A percentile compares a stretch with the other conserved stretches of the same genome.
Conservation (phyloP, 2,888 invertebrate genomes). For the Dendrolimus pini region DNA sequence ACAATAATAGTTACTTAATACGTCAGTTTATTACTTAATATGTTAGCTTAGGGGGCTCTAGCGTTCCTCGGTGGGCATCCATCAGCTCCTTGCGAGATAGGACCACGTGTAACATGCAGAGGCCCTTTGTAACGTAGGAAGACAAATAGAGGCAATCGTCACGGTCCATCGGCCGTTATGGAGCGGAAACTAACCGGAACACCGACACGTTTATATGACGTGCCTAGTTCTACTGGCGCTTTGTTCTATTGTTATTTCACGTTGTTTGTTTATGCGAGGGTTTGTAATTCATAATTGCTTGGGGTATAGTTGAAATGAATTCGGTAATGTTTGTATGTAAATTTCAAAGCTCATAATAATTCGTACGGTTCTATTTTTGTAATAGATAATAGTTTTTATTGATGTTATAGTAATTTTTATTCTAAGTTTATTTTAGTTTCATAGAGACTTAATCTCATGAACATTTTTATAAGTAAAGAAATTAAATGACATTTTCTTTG, state of each 20-base stretch:
- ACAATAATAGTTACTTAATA: no score
- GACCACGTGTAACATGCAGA: not conserved
- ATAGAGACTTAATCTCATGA: no score
- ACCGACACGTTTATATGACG: conserved; percentile 20
- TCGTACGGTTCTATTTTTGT: no score
- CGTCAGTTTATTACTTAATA: no score
- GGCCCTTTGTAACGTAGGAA: conserved; percentile 33
- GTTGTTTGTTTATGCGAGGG: conserved; percentile 11
- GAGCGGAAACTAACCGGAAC: conserved; percentile 48
- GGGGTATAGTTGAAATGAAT: not conserved
- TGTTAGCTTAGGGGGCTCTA: no score
- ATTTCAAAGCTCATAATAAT: no score
- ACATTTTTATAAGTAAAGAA: no score
- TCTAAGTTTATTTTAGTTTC: no score
- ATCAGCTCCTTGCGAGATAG: not conserved
- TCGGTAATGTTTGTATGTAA: no score
- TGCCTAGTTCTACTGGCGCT: conserved; percentile 10
- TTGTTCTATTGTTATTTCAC: conserved; percentile 10
- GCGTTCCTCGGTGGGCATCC: not conserved
- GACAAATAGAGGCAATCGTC: conserved; percentile 56
- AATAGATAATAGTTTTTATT: no score
- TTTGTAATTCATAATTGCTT: not conserved
- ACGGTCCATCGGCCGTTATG: conserved; percentile 47
- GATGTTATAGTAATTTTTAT: no score
- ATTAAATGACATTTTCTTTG: no score